Base-by-base conservation (phyloP, 2,113 vertebrate species). In the Tympanuchus pallidicinctus region DNA sequence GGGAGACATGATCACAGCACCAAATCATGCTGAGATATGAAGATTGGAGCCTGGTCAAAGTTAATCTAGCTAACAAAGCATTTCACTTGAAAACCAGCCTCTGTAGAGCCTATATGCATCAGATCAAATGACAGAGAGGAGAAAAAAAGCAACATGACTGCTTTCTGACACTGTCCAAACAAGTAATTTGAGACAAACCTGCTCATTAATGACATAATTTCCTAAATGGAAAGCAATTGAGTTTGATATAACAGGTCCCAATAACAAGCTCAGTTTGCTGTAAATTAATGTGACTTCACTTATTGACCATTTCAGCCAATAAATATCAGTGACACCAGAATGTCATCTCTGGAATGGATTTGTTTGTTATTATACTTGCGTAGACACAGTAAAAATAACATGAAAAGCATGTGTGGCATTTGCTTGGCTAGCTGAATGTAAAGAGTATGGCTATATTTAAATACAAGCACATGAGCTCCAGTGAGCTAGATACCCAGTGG, bases 321-420 rank as follows among this genome's bases (percentile, higher is more conserved):
- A 45, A 74, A 3, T 50, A 83, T 48, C 22, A 64, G 30, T 15
- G 65, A 56, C 43, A 47, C 50, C 61, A 80, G 69, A 61, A 64
- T 59, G 21, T 70, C 71, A 70, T 52, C 54, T 63, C 45, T 93
- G 88, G 56, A 77, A 74, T 21, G 61, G 83, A 50, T 61, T 92
- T 95, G 94, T 95, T 91, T 91, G 86, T 94, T 94, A 32, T 92
- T 72, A 63, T 61, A 65, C 88, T 91, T 82, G 71, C 40, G 60
- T 34, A 95, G 92, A 63, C 93, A 88, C 75, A 93, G 88, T 91
- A 96, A 96, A 97, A 96, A 97, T 97, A 97, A 97, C 94, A 83
- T 24, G 75, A 73, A 65, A 95, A 95, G 92, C 76, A 96, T 42
- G 92, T 47, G 67, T 91, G 94, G 95, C 89, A 94, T 95, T 59